A percentile compares a stretch with the other conserved stretches of the same genome.
Conservation (phyloP, 2,888 invertebrate species). For the Caenorhabditis sp. region DNA sequence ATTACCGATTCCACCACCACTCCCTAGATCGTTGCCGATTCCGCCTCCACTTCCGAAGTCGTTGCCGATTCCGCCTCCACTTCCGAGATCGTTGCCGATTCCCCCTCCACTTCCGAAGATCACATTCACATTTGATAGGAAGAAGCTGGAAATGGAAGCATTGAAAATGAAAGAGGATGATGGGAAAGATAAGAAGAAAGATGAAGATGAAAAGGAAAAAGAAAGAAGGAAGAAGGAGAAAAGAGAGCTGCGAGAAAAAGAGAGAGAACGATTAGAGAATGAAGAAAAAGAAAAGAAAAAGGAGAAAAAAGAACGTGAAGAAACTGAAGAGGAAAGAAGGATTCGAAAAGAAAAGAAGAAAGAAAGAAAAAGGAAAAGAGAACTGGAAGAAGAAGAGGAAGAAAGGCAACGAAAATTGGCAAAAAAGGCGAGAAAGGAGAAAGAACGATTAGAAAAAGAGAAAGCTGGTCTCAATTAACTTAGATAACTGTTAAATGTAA, state of each 20-base stretch:
- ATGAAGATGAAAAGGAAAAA: constrained; percentile 5
- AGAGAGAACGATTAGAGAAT: background rate
- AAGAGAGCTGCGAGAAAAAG: background rate
- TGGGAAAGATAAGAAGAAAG: constrained; percentile 1
- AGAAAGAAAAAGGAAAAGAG: constrained; percentile 1
- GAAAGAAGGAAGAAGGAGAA: constrained; percentile 1
- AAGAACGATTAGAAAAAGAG: constrained; percentile 5
- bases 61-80: background rate
- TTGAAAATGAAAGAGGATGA: background rate
- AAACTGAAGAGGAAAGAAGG: constrained; percentile 25
- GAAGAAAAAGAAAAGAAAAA: constrained; percentile 10
- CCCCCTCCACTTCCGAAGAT: constrained; percentile 2
- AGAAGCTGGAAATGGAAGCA: constrained; percentile 4
- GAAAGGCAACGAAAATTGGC: constrained; percentile 13
- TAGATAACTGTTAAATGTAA: no score
- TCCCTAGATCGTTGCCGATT: background rate
- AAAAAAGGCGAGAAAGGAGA: constrained; percentile 17
- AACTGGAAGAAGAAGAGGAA: constrained; percentile 8
- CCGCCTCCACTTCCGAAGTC: background rate
- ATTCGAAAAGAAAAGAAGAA: constrained; percentile 11
- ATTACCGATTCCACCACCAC: background rate
- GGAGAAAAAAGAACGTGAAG: constrained; percentile 18
- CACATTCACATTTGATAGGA: constrained; percentile 1
- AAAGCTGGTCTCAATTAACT: background rate
- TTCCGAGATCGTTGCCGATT: background rate